phyloP scores from a whole-genome alignment of 1,140 invertebrate genomes.

The Lordiphosa collinella region DNA sequence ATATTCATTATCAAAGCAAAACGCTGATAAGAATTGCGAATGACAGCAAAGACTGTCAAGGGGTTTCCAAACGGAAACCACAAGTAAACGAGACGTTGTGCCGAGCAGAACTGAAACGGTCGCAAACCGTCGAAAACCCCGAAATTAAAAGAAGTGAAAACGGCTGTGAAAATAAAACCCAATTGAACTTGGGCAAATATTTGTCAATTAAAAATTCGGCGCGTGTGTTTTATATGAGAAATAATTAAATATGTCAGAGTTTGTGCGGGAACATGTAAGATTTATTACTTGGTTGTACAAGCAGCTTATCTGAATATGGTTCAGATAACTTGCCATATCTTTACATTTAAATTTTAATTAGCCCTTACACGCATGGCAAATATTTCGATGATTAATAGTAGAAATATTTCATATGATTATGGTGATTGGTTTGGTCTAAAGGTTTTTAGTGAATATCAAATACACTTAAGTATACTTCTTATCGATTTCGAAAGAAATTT shows the following conservation, averaged over 20 bases:
- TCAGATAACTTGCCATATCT: slow-evolving; percentile 19
- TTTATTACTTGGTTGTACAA: background rate
- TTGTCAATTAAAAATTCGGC: slow-evolving; percentile 42
- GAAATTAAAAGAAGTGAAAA: slow-evolving; percentile 16
- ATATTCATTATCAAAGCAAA: slow-evolving; percentile 60
- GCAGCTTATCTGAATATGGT: too few relatives aligned
- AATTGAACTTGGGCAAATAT: slow-evolving; percentile 57
- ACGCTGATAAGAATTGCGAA: slow-evolving; percentile 51
- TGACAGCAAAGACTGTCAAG: slow-evolving; percentile 30
- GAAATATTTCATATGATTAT: too few relatives aligned
- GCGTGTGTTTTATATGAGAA: slow-evolving; percentile 33
- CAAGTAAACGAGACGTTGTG: slow-evolving; percentile 50
- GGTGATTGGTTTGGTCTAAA: too few relatives aligned
- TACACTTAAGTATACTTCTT: too few relatives aligned
- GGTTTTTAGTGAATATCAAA: too few relatives aligned
- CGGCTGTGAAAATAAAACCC: slow-evolving; percentile 61
- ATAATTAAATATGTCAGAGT: slow-evolving; percentile 44
- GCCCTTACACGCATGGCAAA: too few relatives aligned
- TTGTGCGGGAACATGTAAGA: slow-evolving; percentile 68
- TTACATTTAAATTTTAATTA: background rate
- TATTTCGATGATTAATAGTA: too few relatives aligned
- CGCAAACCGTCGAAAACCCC: slow-evolving; percentile 1
- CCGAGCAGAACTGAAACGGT: slow-evolving; percentile 36
- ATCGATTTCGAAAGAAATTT: too few relatives aligned
- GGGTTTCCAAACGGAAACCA: slow-evolving; percentile 7